Evolutionary conservation across 1,140 invertebrate species (phyloP).

Genomic region (Meloidogyne floridensis): DNA sequence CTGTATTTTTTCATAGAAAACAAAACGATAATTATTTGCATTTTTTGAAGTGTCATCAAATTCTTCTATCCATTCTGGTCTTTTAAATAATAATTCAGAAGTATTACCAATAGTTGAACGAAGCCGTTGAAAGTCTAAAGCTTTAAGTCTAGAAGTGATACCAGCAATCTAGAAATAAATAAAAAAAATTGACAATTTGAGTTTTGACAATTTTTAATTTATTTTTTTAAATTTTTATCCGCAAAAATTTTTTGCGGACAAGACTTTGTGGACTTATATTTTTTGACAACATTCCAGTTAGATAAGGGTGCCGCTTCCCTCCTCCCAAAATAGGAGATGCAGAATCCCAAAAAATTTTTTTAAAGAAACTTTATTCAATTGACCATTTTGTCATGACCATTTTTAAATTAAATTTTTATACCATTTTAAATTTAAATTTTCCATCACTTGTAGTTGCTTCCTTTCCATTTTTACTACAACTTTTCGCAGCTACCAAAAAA

Average conservation of each 20-base stretch:
- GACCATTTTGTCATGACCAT: neutral
- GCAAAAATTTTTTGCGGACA: no score
- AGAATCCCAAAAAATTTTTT: no score
- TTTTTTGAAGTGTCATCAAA: no score
- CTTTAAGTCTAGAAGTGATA: slow-evolving; percentile 40
- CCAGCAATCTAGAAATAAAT: slow-evolving; percentile 44
- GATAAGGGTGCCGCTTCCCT: no score
- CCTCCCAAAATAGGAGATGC: no score
- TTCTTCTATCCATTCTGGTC: slow-evolving; percentile 30
- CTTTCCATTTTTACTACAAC: neutral
- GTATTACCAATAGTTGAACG: slow-evolving; percentile 28
- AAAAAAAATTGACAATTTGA: slow-evolving; percentile 8
- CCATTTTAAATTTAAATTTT: neutral
- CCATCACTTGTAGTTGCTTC: neutral
- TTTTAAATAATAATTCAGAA: neutral
- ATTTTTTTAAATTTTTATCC: no score
- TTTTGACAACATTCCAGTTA: no score
- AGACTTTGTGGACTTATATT: no score
- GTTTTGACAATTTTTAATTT: no score
- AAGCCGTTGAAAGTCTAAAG: slow-evolving; percentile 42
- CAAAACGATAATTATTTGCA: no score
- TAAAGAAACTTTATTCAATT: no score
- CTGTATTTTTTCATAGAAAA: no score
- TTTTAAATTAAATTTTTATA: neutral
- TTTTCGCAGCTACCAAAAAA: slow-evolving; percentile 46